Percentiles rank a stretch among this genome's conserved stretches.
phyloP scores from a whole-genome alignment of 2,888 invertebrate genomes.

The Agrotis ipsilon region DNA sequence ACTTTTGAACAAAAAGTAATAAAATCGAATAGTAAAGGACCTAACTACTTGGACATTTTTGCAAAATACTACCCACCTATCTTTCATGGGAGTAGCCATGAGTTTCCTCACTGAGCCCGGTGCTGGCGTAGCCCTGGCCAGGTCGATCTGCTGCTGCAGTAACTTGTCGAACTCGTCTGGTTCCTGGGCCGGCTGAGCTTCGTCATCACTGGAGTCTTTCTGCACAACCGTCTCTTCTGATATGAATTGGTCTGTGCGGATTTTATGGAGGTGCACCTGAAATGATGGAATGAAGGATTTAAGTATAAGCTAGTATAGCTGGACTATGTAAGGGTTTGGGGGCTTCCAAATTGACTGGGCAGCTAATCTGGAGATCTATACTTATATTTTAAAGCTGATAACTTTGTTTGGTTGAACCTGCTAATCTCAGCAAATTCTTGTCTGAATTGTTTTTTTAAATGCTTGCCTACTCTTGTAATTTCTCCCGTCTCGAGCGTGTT shows the following conservation, averaged over 20 bases:
- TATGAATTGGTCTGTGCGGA: conserved; percentile 91
- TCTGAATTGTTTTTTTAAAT: too few relatives aligned
- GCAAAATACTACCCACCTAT: conserved; percentile 65
- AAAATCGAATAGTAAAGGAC: not conserved
- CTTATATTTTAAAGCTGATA: not conserved
- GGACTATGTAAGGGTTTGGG: too few relatives aligned
- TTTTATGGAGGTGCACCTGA: conserved; percentile 93
- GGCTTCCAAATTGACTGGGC: too few relatives aligned
- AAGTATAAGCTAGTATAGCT: too few relatives aligned
- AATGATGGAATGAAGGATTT: not conserved
- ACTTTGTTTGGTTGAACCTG: too few relatives aligned
- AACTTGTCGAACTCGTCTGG: conserved; percentile 93
- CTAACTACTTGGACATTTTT: not conserved
- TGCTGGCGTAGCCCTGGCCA: conserved; percentile 87
- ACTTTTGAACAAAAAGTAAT: too few relatives aligned
- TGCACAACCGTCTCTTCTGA: conserved; percentile 85
- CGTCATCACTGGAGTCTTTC: conserved; percentile 87
- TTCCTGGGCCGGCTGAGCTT: conserved; percentile 77
- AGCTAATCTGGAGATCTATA: too few relatives aligned
- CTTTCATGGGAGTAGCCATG: conserved; percentile 65
- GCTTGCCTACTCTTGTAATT: too few relatives aligned
- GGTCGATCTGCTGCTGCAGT: conserved; percentile 92
- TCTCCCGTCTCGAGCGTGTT: too few relatives aligned
- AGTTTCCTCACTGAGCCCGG: conserved; percentile 75
- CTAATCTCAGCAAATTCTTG: too few relatives aligned